phyloP scores from a whole-genome alignment of 2,888 invertebrate species.

The Choristoneura rosaceana region DNA sequence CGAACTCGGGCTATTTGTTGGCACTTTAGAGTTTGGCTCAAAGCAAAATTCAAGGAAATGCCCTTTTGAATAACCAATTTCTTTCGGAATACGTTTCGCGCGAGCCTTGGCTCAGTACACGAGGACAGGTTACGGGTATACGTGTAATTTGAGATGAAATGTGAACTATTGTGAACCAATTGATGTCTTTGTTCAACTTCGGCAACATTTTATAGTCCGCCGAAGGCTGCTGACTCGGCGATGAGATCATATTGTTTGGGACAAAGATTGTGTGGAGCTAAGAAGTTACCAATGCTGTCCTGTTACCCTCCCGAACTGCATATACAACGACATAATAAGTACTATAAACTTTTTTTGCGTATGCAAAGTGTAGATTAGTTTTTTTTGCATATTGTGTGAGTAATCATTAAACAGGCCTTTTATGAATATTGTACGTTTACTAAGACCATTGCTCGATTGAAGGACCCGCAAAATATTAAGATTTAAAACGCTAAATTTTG shows the following conservation, averaged over 20 bases:
- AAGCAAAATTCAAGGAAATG: conserved; percentile 65
- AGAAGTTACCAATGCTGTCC: too few species aligned
- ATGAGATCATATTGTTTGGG: conserved; percentile 64
- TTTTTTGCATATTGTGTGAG: too few species aligned
- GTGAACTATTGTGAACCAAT: conserved; percentile 81
- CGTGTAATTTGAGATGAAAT: conserved; percentile 81
- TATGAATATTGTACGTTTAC: too few species aligned
- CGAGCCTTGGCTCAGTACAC: conserved; percentile 10
- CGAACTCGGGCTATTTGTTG: conserved; percentile 33
- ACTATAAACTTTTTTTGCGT: too few species aligned
- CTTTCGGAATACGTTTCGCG: conserved; percentile 49
- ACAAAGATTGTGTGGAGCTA: too few species aligned
- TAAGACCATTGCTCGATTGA: too few species aligned
- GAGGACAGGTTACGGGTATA: conserved; percentile 64
- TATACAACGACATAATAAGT: too few species aligned
- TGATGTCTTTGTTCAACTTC: conserved; percentile 82
- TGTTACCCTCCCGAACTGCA: too few species aligned
- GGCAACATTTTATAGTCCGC: conserved; percentile 68
- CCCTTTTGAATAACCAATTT: conserved; percentile 59
- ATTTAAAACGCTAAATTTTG: too few species aligned
- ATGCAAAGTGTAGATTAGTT: too few species aligned
- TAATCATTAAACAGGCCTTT: too few species aligned
- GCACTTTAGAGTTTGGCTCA: conserved; percentile 59
- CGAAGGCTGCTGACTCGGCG: conserved; percentile 74
- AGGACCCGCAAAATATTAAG: too few species aligned